These are phyloP conservation scores for Nomada fucata DNA, from an alignment of 2,888 invertebrate genomes.

Conservation along the genomic window DNA sequence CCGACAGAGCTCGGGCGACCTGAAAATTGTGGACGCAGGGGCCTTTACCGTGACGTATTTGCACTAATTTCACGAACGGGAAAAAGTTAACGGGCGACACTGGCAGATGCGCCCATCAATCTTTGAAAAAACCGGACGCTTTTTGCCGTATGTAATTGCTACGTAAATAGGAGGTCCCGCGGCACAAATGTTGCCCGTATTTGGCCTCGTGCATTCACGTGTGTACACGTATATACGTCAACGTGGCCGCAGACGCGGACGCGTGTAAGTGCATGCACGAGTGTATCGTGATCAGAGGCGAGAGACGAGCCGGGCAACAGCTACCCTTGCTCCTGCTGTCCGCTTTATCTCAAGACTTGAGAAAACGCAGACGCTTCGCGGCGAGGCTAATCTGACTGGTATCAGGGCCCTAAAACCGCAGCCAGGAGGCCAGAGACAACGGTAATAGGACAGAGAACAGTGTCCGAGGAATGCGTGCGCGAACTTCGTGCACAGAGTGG, in stretches of 20 bases:
- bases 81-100: background rate
- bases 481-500: slow-evolving; percentile 31
- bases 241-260: slow-evolving; percentile 13
- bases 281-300: slow-evolving; percentile 36
- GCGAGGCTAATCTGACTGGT: slow-evolving; percentile 70
- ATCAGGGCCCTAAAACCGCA: slow-evolving; percentile 72
- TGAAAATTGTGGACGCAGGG: background rate
- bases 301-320: slow-evolving; percentile 42
- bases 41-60: background rate
- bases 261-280: slow-evolving; percentile 1
- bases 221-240: slow-evolving; percentile 3
- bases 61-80: background rate
- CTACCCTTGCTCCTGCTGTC: slow-evolving; percentile 54
- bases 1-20: background rate
- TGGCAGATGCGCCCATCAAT: background rate
- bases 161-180: slow-evolving; percentile 1
- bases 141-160: slow-evolving; percentile 5
- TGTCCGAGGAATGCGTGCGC: slow-evolving; percentile 34
- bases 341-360: slow-evolving; percentile 71
- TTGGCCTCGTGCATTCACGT: background rate
- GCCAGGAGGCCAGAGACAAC: slow-evolving; percentile 67
- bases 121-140: background rate
- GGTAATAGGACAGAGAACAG: slow-evolving; percentile 61
- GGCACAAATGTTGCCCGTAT: slow-evolving; percentile 23
- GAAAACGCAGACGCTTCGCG: slow-evolving; percentile 74